phyloP scores from a whole-genome alignment of 1,140 invertebrate species.

The Lepidurus packardi region DNA sequence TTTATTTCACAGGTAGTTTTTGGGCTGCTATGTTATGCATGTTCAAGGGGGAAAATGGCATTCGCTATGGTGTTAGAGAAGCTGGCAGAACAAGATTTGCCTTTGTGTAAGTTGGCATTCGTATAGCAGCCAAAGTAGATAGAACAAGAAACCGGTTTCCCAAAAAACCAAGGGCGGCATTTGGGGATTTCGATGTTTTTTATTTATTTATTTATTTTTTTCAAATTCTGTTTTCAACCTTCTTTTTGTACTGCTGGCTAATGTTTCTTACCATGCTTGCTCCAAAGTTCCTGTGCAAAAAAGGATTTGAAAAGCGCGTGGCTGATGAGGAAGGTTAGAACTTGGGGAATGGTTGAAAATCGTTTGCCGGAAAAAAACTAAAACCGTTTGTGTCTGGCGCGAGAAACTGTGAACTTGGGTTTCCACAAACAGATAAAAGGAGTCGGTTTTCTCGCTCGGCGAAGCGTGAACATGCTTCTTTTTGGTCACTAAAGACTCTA shows the following conservation, averaged over 20 bases:
- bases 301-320: background rate
- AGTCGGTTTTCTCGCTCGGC: background rate
- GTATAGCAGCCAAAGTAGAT: background rate
- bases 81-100: background rate
- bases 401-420: background rate
- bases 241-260: no score
- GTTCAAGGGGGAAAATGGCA: background rate
- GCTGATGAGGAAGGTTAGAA: background rate
- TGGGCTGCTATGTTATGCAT: constrained; percentile 18
- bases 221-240: no score
- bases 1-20: constrained; percentile 22
- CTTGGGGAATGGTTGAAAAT: background rate
- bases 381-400: background rate
- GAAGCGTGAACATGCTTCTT: background rate
- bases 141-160: background rate
- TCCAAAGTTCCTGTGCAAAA: background rate
- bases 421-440: background rate
- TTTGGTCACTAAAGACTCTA: background rate
- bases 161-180: background rate
- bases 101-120: background rate
- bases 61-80: background rate
- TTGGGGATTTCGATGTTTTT: background rate
- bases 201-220: background rate
- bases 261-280: no score
- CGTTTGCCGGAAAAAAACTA: background rate